These are phyloP conservation scores for Phenganax stokvisi DNA, from an alignment of 92 coral and sea anemone species.

Conservation along the genomic window DNA sequence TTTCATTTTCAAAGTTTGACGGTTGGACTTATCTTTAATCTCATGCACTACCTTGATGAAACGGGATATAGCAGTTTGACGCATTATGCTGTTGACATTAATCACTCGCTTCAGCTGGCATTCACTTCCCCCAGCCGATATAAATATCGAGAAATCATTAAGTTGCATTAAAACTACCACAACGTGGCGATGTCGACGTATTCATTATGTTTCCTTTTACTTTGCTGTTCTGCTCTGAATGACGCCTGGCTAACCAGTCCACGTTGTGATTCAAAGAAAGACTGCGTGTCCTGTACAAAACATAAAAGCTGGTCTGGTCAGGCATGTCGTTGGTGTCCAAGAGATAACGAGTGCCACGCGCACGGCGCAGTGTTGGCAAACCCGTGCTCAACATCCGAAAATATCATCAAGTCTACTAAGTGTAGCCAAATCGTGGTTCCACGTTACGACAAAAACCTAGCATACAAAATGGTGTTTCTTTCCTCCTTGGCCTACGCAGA, in stretches of 20 bases:
- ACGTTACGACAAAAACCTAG: conserved; percentile 3
- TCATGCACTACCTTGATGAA: background rate
- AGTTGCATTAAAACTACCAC: background rate
- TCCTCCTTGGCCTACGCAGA: conserved; percentile 40
- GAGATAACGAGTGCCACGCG: conserved; percentile 49
- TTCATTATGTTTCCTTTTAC: background rate
- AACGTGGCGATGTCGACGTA: background rate
- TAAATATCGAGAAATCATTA: background rate
- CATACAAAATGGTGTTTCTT: conserved; percentile 40
- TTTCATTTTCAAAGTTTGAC: too few relatives aligned
- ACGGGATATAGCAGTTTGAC: background rate
- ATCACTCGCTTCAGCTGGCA: background rate
- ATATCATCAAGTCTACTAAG: conserved; percentile 24
- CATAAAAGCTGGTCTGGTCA: conserved; percentile 33
- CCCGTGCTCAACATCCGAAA: conserved; percentile 50
- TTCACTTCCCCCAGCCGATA: background rate
- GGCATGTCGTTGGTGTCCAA: conserved; percentile 57
- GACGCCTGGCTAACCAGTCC: background rate
- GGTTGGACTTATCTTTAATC: too few relatives aligned
- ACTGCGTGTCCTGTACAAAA: conserved; percentile 33
- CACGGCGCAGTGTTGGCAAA: conserved; percentile 40
- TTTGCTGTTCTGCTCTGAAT: background rate
- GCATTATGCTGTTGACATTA: background rate
- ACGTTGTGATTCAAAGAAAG: conserved; percentile 2
- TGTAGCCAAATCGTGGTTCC: conserved; percentile 18